A percentile compares a stretch with the other conserved stretches of the same genome.
Evolutionary conservation across 2,888 invertebrate genomes (phyloP).

Genomic region (Helicoverpa assulta): DNA sequence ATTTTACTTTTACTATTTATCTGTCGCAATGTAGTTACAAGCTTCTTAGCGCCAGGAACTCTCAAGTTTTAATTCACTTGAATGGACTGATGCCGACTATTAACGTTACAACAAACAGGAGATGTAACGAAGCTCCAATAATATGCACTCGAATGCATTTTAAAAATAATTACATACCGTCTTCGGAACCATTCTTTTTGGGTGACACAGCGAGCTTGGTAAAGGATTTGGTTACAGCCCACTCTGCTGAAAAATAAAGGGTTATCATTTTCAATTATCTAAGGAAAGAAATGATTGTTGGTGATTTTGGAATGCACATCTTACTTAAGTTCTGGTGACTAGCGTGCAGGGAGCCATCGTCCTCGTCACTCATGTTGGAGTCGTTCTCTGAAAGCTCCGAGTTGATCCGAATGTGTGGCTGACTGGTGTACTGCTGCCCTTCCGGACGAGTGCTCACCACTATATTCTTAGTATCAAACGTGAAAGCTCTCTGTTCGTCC

Average conservation of each 20-base stretch:
- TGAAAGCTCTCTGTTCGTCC: constrained; percentile 78
- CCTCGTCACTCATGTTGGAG: constrained; percentile 83
- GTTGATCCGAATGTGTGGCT: constrained; percentile 77
- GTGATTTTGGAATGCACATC: constrained; percentile 34
- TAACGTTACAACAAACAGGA: background rate
- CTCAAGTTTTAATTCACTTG: background rate
- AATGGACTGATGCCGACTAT: background rate
- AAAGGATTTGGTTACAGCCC: constrained; percentile 78
- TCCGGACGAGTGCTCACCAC: constrained; percentile 68
- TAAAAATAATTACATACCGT: constrained; percentile 68
- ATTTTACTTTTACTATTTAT: background rate
- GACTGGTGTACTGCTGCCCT: constrained; percentile 73
- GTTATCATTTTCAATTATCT: constrained; percentile 12
- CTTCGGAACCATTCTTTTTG: constrained; percentile 69
- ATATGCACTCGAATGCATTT: background rate
- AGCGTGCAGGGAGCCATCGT: constrained; percentile 81
- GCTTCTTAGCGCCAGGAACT: background rate
- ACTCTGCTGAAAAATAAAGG: constrained; percentile 74
- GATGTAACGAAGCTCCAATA: background rate
- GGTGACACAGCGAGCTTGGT: constrained; percentile 75
- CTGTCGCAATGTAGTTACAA: background rate
- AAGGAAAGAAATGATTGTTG: background rate
- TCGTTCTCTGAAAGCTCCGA: constrained; percentile 84
- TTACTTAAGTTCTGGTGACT: constrained; percentile 83
- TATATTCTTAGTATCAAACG: constrained; percentile 79